Conservation (phyloP, 2,888 invertebrate species). For the Helleia helle region DNA sequence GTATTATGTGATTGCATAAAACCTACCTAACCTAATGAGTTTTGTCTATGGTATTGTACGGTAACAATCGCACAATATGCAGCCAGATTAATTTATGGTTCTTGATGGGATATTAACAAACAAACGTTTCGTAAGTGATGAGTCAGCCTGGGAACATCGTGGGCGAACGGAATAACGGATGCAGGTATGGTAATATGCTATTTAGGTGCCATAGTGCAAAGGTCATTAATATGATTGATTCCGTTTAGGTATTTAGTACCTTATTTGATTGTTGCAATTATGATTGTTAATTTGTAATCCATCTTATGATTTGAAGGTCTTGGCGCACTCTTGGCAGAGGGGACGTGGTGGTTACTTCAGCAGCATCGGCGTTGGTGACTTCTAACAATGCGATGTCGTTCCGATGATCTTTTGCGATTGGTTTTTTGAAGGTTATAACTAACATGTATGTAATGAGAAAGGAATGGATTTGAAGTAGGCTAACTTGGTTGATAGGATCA, state of each 20-base stretch:
- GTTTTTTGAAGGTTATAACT: no score
- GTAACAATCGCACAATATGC: constrained; percentile 19
- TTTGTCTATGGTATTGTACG: constrained; percentile 8
- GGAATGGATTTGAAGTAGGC: no score
- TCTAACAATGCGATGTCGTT: no score
- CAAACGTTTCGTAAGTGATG: constrained; percentile 25
- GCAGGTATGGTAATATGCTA: constrained; percentile 30
- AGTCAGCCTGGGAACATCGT: constrained; percentile 26
- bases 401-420: no score
- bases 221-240: constrained; percentile 16
- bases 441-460: no score
- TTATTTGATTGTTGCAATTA: neutral
- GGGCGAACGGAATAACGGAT: constrained; percentile 30
- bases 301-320: no score
- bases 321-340: no score
- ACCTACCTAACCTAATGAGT: neutral
- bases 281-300: no score
- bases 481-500: no score
- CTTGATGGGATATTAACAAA: constrained; percentile 19
- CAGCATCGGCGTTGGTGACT: no score
- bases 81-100: constrained; percentile 20
- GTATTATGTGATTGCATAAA: no score
- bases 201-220: constrained; percentile 26
- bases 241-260: constrained; percentile 4
- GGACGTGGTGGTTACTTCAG: no score